Conservation (phyloP, 1,140 invertebrate species). For the Caenorhabditis tropicalis region DNA sequence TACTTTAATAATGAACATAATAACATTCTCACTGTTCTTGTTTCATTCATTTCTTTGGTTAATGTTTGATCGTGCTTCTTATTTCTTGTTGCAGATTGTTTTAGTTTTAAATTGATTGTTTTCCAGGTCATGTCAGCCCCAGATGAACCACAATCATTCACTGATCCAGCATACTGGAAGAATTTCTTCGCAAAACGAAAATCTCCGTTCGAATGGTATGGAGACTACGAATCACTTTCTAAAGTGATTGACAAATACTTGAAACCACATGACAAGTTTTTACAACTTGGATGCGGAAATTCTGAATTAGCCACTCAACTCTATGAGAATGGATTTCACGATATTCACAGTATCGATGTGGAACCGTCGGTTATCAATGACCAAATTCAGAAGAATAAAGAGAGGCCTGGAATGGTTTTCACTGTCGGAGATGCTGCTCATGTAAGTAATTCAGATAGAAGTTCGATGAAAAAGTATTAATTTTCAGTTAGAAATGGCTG, state of each 20-base stretch:
- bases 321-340: slow-evolving; percentile 68
- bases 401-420: slow-evolving; percentile 59
- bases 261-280: slow-evolving; percentile 63
- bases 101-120: background rate
- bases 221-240: slow-evolving; percentile 63
- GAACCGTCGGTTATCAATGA: slow-evolving; percentile 62
- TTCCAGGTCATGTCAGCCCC: slow-evolving; percentile 5
- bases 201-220: slow-evolving; percentile 67
- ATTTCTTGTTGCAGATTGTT: background rate
- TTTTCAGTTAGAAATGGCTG: slow-evolving; percentile 15
- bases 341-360: slow-evolving; percentile 64
- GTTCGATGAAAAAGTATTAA: background rate
- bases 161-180: slow-evolving; percentile 68
- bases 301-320: slow-evolving; percentile 67
- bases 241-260: slow-evolving; percentile 63
- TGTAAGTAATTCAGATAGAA: slow-evolving; percentile 35
- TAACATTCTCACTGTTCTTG: background rate
- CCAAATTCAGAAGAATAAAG: slow-evolving; percentile 58
- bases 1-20: background rate
- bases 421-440: slow-evolving; percentile 59
- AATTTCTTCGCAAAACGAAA: slow-evolving; percentile 65
- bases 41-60: background rate
- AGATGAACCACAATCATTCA: slow-evolving; percentile 32
- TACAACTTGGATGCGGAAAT: slow-evolving; percentile 70
- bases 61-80: background rate